Evolutionary conservation across 2,888 invertebrate genomes (phyloP).

Genomic region (Eupithecia exiguata): DNA sequence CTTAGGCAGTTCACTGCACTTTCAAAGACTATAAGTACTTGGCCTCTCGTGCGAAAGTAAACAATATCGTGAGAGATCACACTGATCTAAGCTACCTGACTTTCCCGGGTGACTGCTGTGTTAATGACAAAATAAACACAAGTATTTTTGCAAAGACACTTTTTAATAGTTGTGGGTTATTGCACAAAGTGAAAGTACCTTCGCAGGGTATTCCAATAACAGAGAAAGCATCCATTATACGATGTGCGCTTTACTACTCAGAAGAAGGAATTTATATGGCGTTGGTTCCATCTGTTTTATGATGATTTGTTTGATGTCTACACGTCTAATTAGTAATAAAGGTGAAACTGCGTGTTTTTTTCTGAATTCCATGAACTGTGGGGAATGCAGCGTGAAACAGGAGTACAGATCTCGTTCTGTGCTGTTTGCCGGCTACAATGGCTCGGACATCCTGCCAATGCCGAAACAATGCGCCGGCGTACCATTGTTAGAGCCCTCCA

Average conservation of each 20-base stretch:
- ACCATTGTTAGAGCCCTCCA: conserved; percentile 76
- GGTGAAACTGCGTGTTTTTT: conserved; percentile 9
- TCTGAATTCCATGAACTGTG: conserved; percentile 22
- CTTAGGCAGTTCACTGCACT: conserved; percentile 37
- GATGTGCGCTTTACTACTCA: conserved; percentile 25
- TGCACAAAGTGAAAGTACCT: conserved; percentile 29
- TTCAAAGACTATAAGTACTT: conserved; percentile 28
- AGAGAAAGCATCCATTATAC: conserved; percentile 27
- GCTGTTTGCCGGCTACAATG: conserved; percentile 80
- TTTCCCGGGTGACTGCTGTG: conserved; percentile 37
- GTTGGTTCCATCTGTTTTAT: conserved; percentile 13
- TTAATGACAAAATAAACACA: conserved; percentile 37
- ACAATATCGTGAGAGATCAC: conserved; percentile 42
- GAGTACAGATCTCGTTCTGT: conserved; percentile 78
- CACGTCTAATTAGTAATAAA: conserved; percentile 12
- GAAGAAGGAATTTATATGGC: conserved; percentile 19
- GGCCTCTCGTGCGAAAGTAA: conserved; percentile 39
- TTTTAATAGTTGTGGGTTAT: conserved; percentile 23
- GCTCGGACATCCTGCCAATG: conserved; percentile 80
- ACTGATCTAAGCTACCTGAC: conserved; percentile 36
- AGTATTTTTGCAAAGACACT: conserved; percentile 9
- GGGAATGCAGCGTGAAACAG: conserved; percentile 59
- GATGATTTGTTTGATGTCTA: conserved; percentile 9
- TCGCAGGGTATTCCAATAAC: conserved; percentile 28
- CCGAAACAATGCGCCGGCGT: conserved; percentile 75